Evolutionary conservation across 1,140 invertebrate species (phyloP).

Genomic region (Ladona fulva): DNA sequence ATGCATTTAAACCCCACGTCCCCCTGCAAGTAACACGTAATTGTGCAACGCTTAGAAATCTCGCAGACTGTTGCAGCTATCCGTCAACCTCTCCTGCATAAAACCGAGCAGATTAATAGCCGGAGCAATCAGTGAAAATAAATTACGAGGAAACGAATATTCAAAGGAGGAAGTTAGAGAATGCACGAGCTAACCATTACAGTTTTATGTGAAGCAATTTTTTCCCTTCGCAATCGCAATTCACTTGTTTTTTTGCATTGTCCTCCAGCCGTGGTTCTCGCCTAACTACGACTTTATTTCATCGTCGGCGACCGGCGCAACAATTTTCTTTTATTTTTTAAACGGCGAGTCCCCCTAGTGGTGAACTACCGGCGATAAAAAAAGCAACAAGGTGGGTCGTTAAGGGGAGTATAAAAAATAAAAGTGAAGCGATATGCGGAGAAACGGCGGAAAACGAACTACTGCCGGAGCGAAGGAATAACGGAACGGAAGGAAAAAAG

Average conservation of each 20-base stretch:
- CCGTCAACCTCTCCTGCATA: too few relatives aligned
- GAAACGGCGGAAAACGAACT: background rate
- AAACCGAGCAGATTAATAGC: too few relatives aligned
- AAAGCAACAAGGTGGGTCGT: slow-evolving; percentile 7
- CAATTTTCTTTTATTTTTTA: slow-evolving; percentile 3
- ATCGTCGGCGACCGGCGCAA: background rate
- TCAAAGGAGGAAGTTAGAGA: background rate
- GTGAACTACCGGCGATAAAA: slow-evolving; percentile 6
- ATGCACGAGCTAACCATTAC: background rate
- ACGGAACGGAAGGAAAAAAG: background rate
- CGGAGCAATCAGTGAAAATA: background rate
- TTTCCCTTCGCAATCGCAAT: background rate
- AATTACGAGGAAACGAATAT: background rate
- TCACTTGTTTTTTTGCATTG: background rate
- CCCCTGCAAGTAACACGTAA: too few relatives aligned
- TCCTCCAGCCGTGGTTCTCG: background rate
- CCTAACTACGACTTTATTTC: background rate
- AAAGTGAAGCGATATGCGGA: background rate
- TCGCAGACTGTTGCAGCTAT: too few relatives aligned
- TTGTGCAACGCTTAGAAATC: too few relatives aligned
- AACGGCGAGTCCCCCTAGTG: background rate
- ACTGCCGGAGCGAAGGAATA: background rate
- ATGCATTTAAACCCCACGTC: too few relatives aligned
- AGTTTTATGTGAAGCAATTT: background rate
- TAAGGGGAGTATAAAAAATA: background rate